These are phyloP conservation scores for Procambarus virginalis DNA, from an alignment of 1,140 invertebrate genomes.

Conservation along the genomic window DNA sequence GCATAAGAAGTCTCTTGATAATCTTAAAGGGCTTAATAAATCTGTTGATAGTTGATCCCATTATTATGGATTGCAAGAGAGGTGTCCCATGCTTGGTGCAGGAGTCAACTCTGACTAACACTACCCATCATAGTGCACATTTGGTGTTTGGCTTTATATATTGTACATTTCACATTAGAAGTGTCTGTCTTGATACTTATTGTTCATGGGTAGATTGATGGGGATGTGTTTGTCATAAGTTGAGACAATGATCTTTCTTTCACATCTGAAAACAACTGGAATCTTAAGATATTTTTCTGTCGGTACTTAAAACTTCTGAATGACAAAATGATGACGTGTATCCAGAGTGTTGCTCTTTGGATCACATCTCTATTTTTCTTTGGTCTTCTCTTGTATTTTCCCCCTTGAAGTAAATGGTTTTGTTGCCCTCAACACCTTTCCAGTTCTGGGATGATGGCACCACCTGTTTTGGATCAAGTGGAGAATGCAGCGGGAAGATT, in stretches of 20 bases:
- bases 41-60: conserved; percentile 12
- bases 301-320: conserved; percentile 23
- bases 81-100: conserved; percentile 45
- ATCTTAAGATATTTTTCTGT: conserved; percentile 6
- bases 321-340: background rate
- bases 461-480: conserved; percentile 36
- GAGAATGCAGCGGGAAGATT: conserved; percentile 46
- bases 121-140: conserved; percentile 51
- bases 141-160: conserved; percentile 52
- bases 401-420: background rate
- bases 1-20: conserved; percentile 43
- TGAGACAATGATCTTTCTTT: conserved; percentile 62
- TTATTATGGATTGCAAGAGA: conserved; percentile 14
- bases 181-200: conserved; percentile 24
- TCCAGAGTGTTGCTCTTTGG: background rate
- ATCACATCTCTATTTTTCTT: background rate
- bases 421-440: conserved; percentile 38
- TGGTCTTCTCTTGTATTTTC: background rate
- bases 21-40: conserved; percentile 4
- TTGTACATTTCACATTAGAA: conserved; percentile 24
- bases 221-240: conserved; percentile 57
- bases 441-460: conserved; percentile 41
- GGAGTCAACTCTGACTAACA: conserved; percentile 40
- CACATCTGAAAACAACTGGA: conserved; percentile 62
- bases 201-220: conserved; percentile 49